Evolutionary conservation across 2,113 vertebrate genomes (phyloP), one percentile per base, ranked within the genome.

Genomic region (Pavo muticus): DNA sequence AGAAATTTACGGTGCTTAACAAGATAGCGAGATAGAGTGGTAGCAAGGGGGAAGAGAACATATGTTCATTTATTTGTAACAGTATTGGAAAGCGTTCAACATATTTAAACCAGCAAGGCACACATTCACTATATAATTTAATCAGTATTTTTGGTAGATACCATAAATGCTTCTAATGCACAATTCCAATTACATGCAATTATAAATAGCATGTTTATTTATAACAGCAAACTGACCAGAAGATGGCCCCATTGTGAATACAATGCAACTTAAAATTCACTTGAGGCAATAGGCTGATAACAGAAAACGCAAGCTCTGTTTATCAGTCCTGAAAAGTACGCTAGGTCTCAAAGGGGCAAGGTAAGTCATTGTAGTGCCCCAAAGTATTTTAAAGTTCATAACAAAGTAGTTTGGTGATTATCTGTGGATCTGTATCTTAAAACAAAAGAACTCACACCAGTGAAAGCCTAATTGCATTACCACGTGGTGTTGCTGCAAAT

Each of bases 1-100:
- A 91, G 42, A 88, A 83, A 86, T 90, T 81, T 77, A 90, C 69
- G 87, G 76, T 88, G 37, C 47, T 88, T 96, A 96, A 95, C 91
- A 90, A 47, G 47, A 91, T 97, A 97, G 97, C 91, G 96, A 94
- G 91, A 94, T 89, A 85, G 91, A 97, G 47, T 56, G 83, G 73
- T 72, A 93, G 69, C 95, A 96, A 96, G 97, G 94, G 87, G 92
- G 65, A 96, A 93, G 70, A 74, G 78, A 95, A 67, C 93, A 88
- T 95, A 97, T 94, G 90, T 95, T 94, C 80, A 93, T 95, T 97
- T 97, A 96, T 97, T 97, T 97, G 94, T 95, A 97, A 97, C 54
- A 97, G 91, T 95, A 90, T 67, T 94, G 73, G 16, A 16, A 90
- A 96, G n/a, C 45, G 87, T 93, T 95, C 80, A 90, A 80, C 61